phyloP scores from a whole-genome alignment of 2,888 invertebrate species.

The Anthoptus insignis region DNA sequence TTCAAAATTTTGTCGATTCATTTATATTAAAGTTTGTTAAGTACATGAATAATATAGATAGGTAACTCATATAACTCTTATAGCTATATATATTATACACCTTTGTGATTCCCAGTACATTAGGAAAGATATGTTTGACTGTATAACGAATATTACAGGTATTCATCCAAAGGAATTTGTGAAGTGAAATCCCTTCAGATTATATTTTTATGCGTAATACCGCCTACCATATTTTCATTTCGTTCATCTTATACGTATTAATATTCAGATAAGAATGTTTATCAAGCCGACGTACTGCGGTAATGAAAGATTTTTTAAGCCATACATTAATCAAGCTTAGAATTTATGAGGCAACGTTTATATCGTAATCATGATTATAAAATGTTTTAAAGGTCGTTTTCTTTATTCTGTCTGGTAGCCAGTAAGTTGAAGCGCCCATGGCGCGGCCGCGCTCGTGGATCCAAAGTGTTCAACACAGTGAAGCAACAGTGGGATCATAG shows the following conservation, averaged over 20 bases:
- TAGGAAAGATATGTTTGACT: slow-evolving; percentile 36
- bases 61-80: no score
- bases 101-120: slow-evolving; percentile 48
- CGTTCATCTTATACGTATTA: slow-evolving; percentile 5
- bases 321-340: neutral
- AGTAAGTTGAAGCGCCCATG: no score
- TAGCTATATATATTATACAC: no score
- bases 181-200: slow-evolving; percentile 29
- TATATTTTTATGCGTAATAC: slow-evolving; percentile 28
- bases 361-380: neutral
- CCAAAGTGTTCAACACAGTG: no score
- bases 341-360: neutral
- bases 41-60: no score
- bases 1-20: no score
- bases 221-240: slow-evolving; percentile 16
- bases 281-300: neutral
- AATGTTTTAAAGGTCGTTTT: no score
- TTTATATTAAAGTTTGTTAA: no score
- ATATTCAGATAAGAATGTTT: slow-evolving; percentile 7
- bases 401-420: no score
- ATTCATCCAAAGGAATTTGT: slow-evolving; percentile 24
- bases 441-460: no score
- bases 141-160: slow-evolving; percentile 6
- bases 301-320: neutral
- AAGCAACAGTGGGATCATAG: no score